A percentile compares a stretch with the other conserved stretches of the same genome.
Evolutionary conservation across 1,140 invertebrate genomes (phyloP).

Genomic region (Eriocheir sinensis): DNA sequence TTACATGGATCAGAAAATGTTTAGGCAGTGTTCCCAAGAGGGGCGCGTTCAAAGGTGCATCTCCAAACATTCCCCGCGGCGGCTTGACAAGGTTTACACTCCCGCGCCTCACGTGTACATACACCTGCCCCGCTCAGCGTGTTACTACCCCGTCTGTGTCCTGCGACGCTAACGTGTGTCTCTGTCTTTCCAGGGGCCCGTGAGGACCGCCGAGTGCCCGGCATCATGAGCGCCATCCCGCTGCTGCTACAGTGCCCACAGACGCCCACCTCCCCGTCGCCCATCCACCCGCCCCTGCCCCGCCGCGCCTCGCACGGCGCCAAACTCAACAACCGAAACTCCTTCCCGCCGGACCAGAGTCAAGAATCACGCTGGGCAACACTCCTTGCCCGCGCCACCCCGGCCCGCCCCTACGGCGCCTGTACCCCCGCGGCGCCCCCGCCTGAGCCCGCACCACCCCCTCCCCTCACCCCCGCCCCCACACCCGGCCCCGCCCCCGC

Average conservation of each 20-base stretch:
- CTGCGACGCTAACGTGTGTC: background rate
- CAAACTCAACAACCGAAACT: constrained; percentile 70
- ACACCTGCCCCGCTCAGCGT: too few relatives aligned
- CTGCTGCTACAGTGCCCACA: constrained; percentile 69
- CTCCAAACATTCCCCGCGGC: too few relatives aligned
- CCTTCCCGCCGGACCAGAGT: constrained; percentile 68
- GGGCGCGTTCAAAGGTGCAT: too few relatives aligned
- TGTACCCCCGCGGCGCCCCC: constrained; percentile 60
- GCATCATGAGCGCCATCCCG: constrained; percentile 68
- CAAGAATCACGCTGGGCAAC: constrained; percentile 70
- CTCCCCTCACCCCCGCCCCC: background rate
- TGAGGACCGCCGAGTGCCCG: constrained; percentile 38
- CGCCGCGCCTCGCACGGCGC: constrained; percentile 47
- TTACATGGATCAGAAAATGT: too few relatives aligned
- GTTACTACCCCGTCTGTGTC: too few relatives aligned
- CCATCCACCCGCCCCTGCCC: constrained; percentile 50
- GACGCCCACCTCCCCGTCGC: constrained; percentile 66
- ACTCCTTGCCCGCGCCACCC: constrained; percentile 60
- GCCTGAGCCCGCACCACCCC: constrained; percentile 15
- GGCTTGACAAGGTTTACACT: too few relatives aligned
- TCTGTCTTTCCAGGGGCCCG: constrained; percentile 42
- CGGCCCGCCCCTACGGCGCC: constrained; percentile 59
- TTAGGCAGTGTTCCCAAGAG: too few relatives aligned
- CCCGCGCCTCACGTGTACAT: too few relatives aligned
- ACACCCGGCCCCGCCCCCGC: background rate